Evolutionary conservation across 2,113 vertebrate genomes (phyloP).

Genomic region (Heteronetta atricapilla): DNA sequence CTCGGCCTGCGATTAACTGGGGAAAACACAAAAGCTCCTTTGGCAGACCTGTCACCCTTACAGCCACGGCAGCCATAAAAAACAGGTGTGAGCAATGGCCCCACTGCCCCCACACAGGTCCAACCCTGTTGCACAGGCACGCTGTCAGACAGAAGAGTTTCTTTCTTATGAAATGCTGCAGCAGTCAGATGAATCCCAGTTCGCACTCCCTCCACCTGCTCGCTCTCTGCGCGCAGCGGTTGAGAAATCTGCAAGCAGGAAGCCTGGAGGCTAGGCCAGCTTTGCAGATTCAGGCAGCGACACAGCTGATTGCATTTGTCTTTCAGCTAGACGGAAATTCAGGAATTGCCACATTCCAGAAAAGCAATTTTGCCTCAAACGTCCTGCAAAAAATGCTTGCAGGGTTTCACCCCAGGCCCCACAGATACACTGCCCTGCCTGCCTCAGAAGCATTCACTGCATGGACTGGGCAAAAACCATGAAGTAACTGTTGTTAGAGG

Average conservation of each 20-base stretch:
- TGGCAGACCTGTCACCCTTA: not conserved
- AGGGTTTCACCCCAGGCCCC: not conserved
- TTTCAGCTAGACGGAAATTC: not conserved
- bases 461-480: not conserved
- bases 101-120: not conserved
- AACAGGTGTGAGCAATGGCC: not conserved
- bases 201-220: not conserved
- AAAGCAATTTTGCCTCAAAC: not conserved
- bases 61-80: not conserved
- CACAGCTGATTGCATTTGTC: not conserved
- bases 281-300: not conserved
- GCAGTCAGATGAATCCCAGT: not conserved
- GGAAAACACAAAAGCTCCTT: not conserved
- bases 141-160: not conserved
- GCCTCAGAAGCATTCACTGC: not conserved
- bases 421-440: not conserved
- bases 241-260: not conserved
- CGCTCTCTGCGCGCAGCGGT: not conserved
- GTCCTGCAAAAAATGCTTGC: not conserved
- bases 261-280: not conserved
- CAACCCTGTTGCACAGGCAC: not conserved
- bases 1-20: not conserved
- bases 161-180: not conserved
- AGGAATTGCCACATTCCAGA: slow-evolving; percentile 52
- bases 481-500: not conserved